Evolutionary conservation across 2,888 invertebrate species (phyloP), one percentile per base, ranked within the genome.

Genomic region (Ephialtes manifestator): DNA sequence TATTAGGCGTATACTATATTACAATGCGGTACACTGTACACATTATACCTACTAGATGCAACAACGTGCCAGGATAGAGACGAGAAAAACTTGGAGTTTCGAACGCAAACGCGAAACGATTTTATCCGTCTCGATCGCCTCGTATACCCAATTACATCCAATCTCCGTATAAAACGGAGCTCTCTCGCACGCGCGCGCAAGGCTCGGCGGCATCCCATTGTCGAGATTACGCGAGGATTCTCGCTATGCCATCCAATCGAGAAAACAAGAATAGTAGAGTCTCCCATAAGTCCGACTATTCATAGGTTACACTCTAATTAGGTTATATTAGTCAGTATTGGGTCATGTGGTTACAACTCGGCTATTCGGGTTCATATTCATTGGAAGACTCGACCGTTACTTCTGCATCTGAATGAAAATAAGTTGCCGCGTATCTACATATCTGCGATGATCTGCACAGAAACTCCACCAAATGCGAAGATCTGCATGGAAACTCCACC

Each of bases 121-220:
- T 75, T 81, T 74, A 81, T 81, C 74, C 74, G 63, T 63, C 76
- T 39, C 60, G 76, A 76, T 75, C 67, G 74, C 11, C 63, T 75
- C 74, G 74, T 31, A 63, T 63, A 75, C 74, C 60, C 74, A 75
- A 75, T 75, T 63, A 75, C 63, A 63, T 75, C 48, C 48, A 75
- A 75, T 75, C 74, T 60, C 46, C 74, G 74, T 63, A 48, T 53
- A 77, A 68, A 68, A 55, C 24, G 53, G 67, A 58, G 67, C 46
- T 53, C 63, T n/a, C 5, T 13, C 53, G 43, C 39, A 39, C 60
- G 51, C 74, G 31, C 48, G 31, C 43, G 43, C 78, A 55, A 72
- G 72, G 72, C 72, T 72, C 58, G 58, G 72, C 72, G 58, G 75
- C 75, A 75, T 75, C 75, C 63, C 63, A 75, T 75, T 75, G 75